Conservation (phyloP, 2,888 invertebrate species). For the Venustoraphidia nigricollis region DNA sequence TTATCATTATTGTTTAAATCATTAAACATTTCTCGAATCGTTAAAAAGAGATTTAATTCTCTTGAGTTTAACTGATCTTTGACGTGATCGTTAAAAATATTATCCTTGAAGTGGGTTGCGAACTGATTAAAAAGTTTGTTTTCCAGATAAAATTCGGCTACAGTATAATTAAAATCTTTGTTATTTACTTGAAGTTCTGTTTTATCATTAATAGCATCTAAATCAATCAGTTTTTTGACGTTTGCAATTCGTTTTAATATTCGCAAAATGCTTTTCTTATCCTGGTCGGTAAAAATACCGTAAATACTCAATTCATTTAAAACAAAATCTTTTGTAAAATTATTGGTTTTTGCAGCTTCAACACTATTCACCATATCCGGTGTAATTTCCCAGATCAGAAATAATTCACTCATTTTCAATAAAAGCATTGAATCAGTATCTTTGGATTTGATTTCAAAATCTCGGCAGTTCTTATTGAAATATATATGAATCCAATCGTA, state of each 20-base stretch:
- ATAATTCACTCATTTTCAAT: conserved; percentile 20
- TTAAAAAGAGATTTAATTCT: conserved; percentile 35
- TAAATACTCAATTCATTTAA: conserved; percentile 44
- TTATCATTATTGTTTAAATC: conserved; percentile 27
- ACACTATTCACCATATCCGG: conserved; percentile 40
- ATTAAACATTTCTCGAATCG: conserved; percentile 32
- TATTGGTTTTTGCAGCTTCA: conserved; percentile 30
- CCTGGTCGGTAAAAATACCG: conserved; percentile 45
- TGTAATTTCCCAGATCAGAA: conserved; percentile 38
- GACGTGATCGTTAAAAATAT: conserved; percentile 15
- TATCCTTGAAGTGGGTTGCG: conserved; percentile 4
- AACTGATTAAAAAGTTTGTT: conserved; percentile 29
- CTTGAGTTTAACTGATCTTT: conserved; percentile 29
- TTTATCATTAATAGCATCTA: conserved; percentile 34
- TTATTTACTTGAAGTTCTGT: conserved; percentile 21
- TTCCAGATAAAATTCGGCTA: conserved; percentile 35
- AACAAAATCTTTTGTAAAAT: conserved; percentile 36
- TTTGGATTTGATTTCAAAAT: too few species aligned
- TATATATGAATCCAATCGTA: conserved; percentile 44
- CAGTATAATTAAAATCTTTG: conserved; percentile 34
- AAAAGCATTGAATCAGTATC: too few species aligned
- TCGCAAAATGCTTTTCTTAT: conserved; percentile 35
- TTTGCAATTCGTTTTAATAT: conserved; percentile 44
- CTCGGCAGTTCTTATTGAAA: conserved; percentile 24
- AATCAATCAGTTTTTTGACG: conserved; percentile 34